Conservation (phyloP, 2,797 vertebrate genomes). For the Phoebastria nigripes region DNA sequence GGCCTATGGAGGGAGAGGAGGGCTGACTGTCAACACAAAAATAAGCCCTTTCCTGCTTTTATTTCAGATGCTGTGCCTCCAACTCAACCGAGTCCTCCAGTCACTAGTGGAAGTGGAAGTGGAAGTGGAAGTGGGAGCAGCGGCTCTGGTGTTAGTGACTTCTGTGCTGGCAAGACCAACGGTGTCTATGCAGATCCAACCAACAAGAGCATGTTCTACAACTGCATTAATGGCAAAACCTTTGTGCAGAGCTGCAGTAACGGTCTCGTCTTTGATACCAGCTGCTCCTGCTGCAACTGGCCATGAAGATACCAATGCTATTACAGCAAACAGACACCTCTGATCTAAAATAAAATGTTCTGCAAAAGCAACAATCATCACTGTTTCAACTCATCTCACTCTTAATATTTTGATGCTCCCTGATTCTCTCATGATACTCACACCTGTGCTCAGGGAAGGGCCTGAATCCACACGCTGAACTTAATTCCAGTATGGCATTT, state of each 20-base stretch:
- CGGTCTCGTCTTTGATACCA: conserved; percentile 70
- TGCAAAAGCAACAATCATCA: not conserved
- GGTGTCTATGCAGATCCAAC: conserved; percentile 69
- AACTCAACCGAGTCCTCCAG: not conserved
- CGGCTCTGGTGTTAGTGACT: conserved; percentile 47
- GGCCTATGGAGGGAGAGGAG: not conserved
- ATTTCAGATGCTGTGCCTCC: conserved; percentile 30
- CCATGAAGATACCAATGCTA: not conserved
- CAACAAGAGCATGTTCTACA: conserved; percentile 73
- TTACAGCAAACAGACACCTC: rapidly evolving
- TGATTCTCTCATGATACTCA: not conserved
- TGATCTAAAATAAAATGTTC: not conserved
- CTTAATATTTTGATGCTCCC: not conserved
- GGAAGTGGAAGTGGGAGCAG: too few species aligned
- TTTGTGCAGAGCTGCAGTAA: conserved; percentile 53
- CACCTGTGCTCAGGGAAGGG: not conserved
- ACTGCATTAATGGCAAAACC: conserved; percentile 60
- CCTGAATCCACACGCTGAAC: not conserved
- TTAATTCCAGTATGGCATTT: not conserved
- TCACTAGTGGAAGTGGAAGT: not conserved
- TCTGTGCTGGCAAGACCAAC: conserved; percentile 75
- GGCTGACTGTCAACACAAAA: too few species aligned
- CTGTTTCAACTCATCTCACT: rapidly evolving
- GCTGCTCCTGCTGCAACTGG: conserved; percentile 81
- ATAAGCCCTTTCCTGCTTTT: not conserved